phyloP scores from a whole-genome alignment of 2,797 vertebrate species.

The Falco cherrug region DNA sequence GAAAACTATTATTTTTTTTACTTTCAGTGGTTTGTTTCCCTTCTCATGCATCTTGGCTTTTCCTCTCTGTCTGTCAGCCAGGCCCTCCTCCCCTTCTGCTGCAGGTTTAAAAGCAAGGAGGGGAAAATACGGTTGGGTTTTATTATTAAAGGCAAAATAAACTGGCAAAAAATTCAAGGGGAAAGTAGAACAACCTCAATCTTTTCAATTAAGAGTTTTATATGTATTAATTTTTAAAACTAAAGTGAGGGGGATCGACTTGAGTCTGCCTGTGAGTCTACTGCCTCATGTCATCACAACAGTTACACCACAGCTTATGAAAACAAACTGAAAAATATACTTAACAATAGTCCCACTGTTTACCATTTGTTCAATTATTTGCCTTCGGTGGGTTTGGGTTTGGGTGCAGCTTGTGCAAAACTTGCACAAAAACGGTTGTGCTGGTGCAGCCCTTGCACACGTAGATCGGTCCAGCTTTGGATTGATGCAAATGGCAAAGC shows the following conservation, averaged over 20 bases:
- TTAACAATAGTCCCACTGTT: no score
- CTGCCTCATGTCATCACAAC: neutral
- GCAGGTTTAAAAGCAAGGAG: neutral
- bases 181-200: rapidly evolving
- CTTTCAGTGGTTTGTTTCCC: neutral
- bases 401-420: neutral
- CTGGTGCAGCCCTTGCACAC: rapidly evolving
- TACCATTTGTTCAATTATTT: neutral
- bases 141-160: neutral
- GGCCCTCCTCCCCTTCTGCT: neutral
- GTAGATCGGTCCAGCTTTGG: rapidly evolving
- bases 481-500: neutral
- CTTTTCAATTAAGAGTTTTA: neutral
- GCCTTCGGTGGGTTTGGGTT: neutral
- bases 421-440: no score
- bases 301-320: neutral
- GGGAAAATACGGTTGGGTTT: neutral
- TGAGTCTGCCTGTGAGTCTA: neutral
- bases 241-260: neutral
- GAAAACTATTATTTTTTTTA: neutral
- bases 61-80: rapidly evolving
- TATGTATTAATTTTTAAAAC: rapidly evolving
- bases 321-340: neutral
- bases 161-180: neutral
- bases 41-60: rapidly evolving